Conservation (phyloP, 2,113 vertebrate genomes). For the Oxyruncus cristatus region DNA sequence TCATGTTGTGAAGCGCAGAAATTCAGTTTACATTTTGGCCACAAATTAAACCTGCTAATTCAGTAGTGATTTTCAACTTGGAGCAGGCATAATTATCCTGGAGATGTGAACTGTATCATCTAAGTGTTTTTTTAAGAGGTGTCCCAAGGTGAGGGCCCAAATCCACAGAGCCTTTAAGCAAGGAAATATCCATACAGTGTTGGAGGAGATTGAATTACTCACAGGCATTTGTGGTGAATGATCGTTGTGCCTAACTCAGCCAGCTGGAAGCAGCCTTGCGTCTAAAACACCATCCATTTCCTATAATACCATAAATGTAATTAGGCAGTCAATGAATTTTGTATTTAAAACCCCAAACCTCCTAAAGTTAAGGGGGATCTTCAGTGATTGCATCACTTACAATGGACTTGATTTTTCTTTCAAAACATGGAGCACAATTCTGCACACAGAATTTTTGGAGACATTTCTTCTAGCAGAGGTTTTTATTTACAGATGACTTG, state of each 20-base stretch:
- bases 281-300: neutral
- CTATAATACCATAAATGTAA: neutral
- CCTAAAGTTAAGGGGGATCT: neutral
- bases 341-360: neutral
- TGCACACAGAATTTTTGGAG: neutral
- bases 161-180: neutral
- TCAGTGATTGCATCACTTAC: neutral
- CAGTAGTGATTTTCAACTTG: neutral
- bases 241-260: neutral
- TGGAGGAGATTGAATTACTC: neutral
- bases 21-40: neutral
- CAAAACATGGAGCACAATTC: neutral
- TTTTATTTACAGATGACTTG: neutral
- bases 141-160: neutral
- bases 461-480: neutral
- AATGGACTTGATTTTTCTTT: neutral
- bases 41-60: neutral
- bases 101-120: neutral
- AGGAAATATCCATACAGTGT: neutral
- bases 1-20: neutral
- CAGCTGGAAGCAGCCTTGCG: neutral
- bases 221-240: neutral
- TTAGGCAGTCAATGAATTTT: neutral
- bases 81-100: neutral
- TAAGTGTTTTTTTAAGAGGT: neutral